phyloP scores from a whole-genome alignment of 2,113 vertebrate genomes.

The Semnornis frantzii region DNA sequence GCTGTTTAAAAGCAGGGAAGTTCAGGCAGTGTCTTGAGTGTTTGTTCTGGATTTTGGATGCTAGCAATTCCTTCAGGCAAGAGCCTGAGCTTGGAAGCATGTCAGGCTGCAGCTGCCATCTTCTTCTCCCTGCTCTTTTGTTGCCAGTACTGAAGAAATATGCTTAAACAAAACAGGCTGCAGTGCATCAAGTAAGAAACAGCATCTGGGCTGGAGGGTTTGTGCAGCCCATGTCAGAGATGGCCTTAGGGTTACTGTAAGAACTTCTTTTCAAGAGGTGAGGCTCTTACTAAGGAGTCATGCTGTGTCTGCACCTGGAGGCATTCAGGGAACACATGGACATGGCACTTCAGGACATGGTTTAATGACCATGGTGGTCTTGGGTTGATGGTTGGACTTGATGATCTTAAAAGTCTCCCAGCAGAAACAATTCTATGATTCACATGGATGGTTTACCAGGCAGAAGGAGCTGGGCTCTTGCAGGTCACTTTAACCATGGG shows the following conservation, averaged over 20 bases:
- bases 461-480: no score
- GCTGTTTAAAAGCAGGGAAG: background rate
- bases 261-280: background rate
- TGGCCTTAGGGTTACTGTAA: background rate
- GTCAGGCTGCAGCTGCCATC: background rate
- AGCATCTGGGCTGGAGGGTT: background rate
- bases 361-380: background rate
- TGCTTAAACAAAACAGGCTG: background rate
- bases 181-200: background rate
- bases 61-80: fast-evolving
- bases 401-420: no score
- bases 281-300: background rate
- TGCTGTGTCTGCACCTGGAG: background rate
- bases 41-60: background rate
- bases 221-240: background rate
- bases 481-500: no score
- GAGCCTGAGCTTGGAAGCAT: background rate
- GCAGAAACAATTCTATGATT: no score
- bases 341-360: no score
- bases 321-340: background rate
- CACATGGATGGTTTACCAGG: no score
- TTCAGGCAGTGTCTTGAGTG: background rate
- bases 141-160: background rate
- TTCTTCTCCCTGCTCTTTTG: background rate
- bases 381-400: background rate